These are phyloP conservation scores for Nestor notabilis DNA, from an alignment of 2,113 vertebrate species.

Conservation along the genomic window DNA sequence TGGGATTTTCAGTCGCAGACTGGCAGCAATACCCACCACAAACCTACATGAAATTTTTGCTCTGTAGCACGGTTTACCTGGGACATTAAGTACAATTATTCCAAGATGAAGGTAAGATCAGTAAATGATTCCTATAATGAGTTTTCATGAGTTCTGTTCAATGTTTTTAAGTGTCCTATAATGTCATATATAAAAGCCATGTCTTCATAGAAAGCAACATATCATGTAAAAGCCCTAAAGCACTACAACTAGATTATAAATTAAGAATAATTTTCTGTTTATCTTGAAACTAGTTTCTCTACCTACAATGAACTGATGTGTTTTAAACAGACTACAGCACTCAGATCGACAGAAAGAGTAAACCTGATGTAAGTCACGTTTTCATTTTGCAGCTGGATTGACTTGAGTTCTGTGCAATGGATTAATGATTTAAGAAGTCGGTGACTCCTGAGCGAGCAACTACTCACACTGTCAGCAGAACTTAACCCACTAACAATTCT, in stretches of 20 bases:
- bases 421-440: not conserved
- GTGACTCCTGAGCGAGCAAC: not conserved
- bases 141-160: not conserved
- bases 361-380: not conserved
- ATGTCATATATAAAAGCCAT: not conserved
- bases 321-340: not conserved
- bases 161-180: not conserved
- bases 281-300: not conserved
- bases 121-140: not conserved
- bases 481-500: not conserved
- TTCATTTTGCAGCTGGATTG: not conserved
- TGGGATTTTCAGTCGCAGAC: not conserved
- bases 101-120: not conserved
- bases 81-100: not conserved
- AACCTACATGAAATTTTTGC: not conserved
- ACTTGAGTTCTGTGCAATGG: not conserved
- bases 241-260: not conserved
- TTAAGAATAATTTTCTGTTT: not conserved
- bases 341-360: not conserved
- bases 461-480: not conserved
- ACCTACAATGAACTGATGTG: not conserved
- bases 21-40: not conserved
- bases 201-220: not conserved
- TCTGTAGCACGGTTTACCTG: not conserved
- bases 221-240: not conserved